These are phyloP conservation scores for Phytoseiulus persimilis DNA, from an alignment of 2,888 invertebrate genomes.

Conservation along the genomic window DNA sequence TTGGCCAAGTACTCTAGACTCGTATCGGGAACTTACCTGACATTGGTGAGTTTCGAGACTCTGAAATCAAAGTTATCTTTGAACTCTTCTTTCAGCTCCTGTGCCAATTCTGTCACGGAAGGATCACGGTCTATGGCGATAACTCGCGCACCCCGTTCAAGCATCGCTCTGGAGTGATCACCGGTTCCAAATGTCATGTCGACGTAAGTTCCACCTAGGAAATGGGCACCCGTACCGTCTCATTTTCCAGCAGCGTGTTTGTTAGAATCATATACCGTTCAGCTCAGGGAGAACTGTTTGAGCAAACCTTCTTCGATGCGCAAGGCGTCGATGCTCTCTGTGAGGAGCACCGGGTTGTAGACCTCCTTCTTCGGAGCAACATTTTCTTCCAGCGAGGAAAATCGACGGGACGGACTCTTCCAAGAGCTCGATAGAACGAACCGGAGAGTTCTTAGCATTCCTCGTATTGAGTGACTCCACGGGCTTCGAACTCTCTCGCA, in stretches of 20 bases:
- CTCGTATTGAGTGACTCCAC: neutral
- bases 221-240: neutral
- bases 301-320: neutral
- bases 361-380: neutral
- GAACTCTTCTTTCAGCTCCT: slow-evolving; percentile 60
- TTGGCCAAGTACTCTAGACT: too few relatives aligned
- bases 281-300: too few relatives aligned
- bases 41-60: slow-evolving; percentile 26
- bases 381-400: neutral
- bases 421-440: neutral
- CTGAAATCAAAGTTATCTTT: slow-evolving; percentile 50
- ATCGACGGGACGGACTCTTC: neutral
- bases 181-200: slow-evolving; percentile 97
- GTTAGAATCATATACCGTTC: too few relatives aligned
- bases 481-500: neutral
- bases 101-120: slow-evolving; percentile 62
- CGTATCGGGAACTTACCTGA: slow-evolving; percentile 57
- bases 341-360: neutral
- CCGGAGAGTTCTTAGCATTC: neutral
- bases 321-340: neutral
- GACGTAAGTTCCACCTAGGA: slow-evolving; percentile 57
- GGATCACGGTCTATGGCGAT: slow-evolving; percentile 83
- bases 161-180: slow-evolving; percentile 69
- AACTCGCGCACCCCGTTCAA: slow-evolving; percentile 57
- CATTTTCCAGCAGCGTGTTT: too few relatives aligned